phyloP scores from a whole-genome alignment of 2,797 vertebrate species.

The Heliangelus exortis region DNA sequence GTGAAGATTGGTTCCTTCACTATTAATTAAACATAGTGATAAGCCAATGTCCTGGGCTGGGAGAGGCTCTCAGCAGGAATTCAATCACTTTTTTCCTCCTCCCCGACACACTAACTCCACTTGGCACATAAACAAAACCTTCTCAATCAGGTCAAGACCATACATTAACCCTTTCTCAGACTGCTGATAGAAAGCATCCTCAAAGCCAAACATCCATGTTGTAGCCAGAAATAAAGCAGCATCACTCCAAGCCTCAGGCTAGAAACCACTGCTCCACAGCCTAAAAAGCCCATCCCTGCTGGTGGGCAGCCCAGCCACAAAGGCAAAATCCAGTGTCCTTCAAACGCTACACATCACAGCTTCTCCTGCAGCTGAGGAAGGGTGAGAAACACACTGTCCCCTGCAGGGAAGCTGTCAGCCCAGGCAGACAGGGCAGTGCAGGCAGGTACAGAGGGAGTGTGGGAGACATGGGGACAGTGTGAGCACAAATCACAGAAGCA shows the following conservation, averaged over 20 bases:
- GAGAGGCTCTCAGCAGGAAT: not conserved
- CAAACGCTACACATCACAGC: not conserved
- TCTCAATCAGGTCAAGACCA: not conserved
- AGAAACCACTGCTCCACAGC: not conserved
- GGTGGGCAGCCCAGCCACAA: not conserved
- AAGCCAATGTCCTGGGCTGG: not conserved
- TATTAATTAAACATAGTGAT: not conserved
- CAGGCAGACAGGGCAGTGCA: not conserved
- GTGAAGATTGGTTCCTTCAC: not conserved
- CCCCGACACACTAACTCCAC: not conserved
- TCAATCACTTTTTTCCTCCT: not conserved
- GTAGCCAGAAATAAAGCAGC: not conserved
- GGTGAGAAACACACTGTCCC: not conserved
- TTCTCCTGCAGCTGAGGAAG: not conserved
- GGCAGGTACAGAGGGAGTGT: slow-evolving; percentile 34
- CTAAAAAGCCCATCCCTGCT: not conserved
- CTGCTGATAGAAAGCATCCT: not conserved
- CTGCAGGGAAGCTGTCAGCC: not conserved
- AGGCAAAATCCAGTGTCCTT: not conserved
- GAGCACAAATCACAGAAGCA: slow-evolving; percentile 10
- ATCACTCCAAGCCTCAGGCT: not conserved
- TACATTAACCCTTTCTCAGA: not conserved
- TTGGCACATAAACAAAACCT: not conserved
- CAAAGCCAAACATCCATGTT: not conserved
- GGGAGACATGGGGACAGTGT: not conserved